Evolutionary conservation across 2,797 vertebrate genomes (phyloP).

Genomic region (Karalla daura): DNA sequence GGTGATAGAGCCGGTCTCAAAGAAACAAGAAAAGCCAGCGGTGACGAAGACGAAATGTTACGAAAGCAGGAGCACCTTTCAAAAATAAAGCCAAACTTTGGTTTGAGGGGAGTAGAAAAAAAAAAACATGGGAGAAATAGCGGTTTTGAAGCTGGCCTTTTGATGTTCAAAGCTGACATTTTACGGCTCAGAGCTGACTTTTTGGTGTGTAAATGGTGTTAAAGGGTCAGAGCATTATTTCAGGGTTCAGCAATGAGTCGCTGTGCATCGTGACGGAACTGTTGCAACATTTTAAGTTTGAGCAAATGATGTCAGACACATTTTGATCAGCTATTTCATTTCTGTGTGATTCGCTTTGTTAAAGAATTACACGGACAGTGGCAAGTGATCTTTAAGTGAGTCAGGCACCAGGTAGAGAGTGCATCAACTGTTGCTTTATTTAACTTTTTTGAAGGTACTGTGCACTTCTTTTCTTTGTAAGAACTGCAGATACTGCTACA

Average conservation of each 20-base stretch:
- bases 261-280: not conserved
- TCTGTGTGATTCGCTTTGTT: too few species aligned
- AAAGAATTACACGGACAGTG: too few species aligned
- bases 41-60: not conserved
- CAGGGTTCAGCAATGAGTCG: conserved; percentile 10
- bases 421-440: not conserved
- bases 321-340: not conserved
- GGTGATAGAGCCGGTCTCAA: fast-evolving
- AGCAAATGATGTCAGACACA: not conserved
- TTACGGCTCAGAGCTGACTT: conserved; percentile 39
- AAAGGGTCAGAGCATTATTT: conserved; percentile 41
- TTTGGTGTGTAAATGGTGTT: conserved; percentile 25
- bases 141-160: conserved; percentile 18
- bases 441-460: not conserved
- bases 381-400: too few species aligned
- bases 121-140: not conserved
- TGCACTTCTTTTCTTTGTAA: too few species aligned
- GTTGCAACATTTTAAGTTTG: not conserved
- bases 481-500: not conserved
- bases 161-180: conserved; percentile 66
- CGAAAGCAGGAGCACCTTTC: conserved; percentile 9
- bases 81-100: conserved; percentile 33
- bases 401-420: too few species aligned
- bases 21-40: not conserved
- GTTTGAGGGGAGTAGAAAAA: not conserved